Base-by-base conservation (phyloP, 2,888 invertebrate genomes). In the Sipha maydis region DNA sequence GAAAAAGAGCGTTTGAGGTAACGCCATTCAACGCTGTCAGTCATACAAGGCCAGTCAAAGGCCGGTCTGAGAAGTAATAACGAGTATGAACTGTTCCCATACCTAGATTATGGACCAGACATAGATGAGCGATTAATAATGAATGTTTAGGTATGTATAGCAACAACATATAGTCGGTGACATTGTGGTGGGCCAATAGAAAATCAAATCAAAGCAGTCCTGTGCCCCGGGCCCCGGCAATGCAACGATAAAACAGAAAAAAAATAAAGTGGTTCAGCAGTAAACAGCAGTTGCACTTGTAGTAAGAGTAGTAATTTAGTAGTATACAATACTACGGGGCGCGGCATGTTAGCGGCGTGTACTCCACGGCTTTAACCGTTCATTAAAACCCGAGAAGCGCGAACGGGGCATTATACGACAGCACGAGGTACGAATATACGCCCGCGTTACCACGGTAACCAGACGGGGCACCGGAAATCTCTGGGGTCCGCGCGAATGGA, bases 361-460 rank as follows among this genome's bases (percentile, higher is more conserved):
- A 48, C 48, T 48, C 48, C 3, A 38, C 28, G 75, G 54, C 56
- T 78, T 76, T 76, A 76, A 71, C 78, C 85, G 85, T 85, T 85
- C 85, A 78, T 85, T 78, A 85, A 78, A 85, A 85, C 8, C 28
- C 28, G 31, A 41, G 61, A 54, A 31, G 31, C n/a, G 9, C 48
- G 28, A 41, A 79, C 67, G 17, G 25, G 28, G 67, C 25, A n/a
- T 56, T 71, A n/a, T 28, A 21, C 8, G 41, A 34, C 38, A 54
- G 28, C 28, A 54, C 38, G 28, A 21, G 28, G 28, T 54, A n/a
- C 34, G 38, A 28, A 25, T 48, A 61, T 31, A 38, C 67, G 77
- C 31, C 31, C n/a, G 54, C 85, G 86, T 88, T 75, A 80, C 86
- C 80, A 80, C 88, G 73, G 88, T 75, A 75, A 88, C 88, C 73